Conservation (phyloP, 2,113 vertebrate genomes). For the Aythya baeri region DNA sequence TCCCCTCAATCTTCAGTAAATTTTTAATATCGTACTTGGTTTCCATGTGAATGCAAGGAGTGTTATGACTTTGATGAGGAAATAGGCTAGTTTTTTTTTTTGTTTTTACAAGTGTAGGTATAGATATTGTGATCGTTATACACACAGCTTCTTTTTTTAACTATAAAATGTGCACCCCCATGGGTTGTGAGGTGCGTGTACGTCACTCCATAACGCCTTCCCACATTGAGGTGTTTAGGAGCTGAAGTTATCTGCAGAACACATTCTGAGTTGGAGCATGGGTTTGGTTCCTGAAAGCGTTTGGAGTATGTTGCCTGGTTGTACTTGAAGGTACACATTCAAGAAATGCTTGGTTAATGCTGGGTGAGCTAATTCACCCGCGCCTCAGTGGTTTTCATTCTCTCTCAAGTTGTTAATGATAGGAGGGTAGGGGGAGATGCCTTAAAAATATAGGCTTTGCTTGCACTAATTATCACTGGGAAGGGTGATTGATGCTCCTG, state of each 20-base stretch:
- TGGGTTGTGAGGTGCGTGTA: neutral
- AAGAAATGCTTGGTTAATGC: neutral
- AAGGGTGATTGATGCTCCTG: neutral
- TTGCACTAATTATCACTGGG: neutral
- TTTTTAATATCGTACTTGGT: neutral
- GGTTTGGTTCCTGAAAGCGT: neutral
- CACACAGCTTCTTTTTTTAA: neutral
- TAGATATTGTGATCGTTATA: neutral
- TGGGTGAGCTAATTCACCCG: neutral
- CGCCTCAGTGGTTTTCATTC: neutral
- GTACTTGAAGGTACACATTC: neutral
- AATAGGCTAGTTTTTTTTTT: neutral
- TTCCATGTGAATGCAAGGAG: neutral
- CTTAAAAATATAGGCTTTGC: neutral
- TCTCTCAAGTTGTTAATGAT: neutral
- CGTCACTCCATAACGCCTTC: neutral
- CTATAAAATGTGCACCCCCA: neutral
- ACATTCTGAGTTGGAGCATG: neutral
- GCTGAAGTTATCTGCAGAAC: neutral
- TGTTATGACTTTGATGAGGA: neutral
- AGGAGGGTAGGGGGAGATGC: neutral
- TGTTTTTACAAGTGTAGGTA: neutral
- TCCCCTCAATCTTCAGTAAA: neutral
- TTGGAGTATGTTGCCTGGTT: neutral
- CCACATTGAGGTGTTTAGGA: accelerated